Base-by-base conservation (phyloP, 23 tunicate species). In the Trididemnum clinides region DNA sequence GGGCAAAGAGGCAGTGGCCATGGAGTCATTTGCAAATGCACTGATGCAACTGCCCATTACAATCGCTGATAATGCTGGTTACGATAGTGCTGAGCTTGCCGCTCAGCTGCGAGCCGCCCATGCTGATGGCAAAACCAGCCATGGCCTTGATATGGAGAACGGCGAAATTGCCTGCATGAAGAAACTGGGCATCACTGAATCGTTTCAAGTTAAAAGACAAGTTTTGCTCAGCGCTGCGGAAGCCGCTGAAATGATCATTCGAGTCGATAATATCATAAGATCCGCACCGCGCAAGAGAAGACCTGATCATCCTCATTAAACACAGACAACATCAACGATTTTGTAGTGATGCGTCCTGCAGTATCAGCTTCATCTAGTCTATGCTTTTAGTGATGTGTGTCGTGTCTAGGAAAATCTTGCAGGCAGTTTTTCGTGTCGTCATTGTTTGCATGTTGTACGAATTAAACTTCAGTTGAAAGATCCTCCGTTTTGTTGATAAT, bases 41-140 rank as follows among this genome's bases (percentile, higher is more conserved):
- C 86, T 97, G 65, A 83, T 97, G 84, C 99, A 97, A 87, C 86
- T 97, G 34, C 99, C 99, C 32, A 86, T 82, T 22, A 97, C 95
- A 26, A 97, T 97, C 54, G 99, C 99, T 36, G 99, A 97, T 87
- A 97, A 97, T 59, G 99, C 97, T 2, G 99, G 99, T 27, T 96
- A 83, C 65, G 99, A 97, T 85, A 88, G 95, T 59, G 97, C 99
- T 32, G 92, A 97, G 21, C 84, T 97, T 19, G 93, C 90, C 10
- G 62, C 97, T 4, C 90, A 97, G 33, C 78, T 97, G 0, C 82
- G 99, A 50, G 94, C 99, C 0, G 97, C 88, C 3, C 99, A 97
- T 50, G 89, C 99, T 5, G 91, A 81, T 59, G 99, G 97, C 35
- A 92, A 92, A 39, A 59, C 63, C 34, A 79, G 91, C 1, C 35